These are phyloP conservation scores for Nemurella pictetii DNA, from an alignment of 2,888 invertebrate genomes.

Conservation along the genomic window DNA sequence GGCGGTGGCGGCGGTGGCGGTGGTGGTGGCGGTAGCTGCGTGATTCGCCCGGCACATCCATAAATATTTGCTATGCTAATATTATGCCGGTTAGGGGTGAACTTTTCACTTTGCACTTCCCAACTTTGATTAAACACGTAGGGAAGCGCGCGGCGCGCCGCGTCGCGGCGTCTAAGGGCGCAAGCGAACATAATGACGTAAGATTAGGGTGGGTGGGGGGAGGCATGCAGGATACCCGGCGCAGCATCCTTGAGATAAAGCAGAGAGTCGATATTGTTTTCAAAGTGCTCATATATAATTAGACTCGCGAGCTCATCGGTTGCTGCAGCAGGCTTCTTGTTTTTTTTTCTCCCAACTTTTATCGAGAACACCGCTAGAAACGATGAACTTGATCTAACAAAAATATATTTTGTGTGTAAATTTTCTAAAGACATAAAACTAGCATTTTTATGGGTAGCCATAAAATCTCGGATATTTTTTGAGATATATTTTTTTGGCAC, in stretches of 20 bases:
- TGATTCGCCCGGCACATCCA: neutral
- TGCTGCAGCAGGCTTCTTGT: neutral
- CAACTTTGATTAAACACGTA: conserved; percentile 23
- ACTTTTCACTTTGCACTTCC: neutral
- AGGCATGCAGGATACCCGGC: neutral
- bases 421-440: neutral
- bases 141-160: neutral
- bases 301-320: neutral
- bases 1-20: neutral
- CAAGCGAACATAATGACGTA: neutral
- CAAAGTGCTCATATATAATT: neutral
- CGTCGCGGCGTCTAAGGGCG: no score
- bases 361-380: neutral
- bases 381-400: neutral
- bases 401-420: neutral
- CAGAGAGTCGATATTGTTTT: neutral
- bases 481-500: neutral
- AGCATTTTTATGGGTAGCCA: neutral
- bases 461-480: neutral
- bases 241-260: neutral
- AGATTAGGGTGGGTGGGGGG: neutral
- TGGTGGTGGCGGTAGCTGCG: neutral
- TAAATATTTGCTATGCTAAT: conserved; percentile 22
- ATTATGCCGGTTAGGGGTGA: neutral
- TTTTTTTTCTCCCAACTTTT: neutral